phyloP scores from a whole-genome alignment of 2,888 invertebrate genomes.

The Sialis fuliginosa region DNA sequence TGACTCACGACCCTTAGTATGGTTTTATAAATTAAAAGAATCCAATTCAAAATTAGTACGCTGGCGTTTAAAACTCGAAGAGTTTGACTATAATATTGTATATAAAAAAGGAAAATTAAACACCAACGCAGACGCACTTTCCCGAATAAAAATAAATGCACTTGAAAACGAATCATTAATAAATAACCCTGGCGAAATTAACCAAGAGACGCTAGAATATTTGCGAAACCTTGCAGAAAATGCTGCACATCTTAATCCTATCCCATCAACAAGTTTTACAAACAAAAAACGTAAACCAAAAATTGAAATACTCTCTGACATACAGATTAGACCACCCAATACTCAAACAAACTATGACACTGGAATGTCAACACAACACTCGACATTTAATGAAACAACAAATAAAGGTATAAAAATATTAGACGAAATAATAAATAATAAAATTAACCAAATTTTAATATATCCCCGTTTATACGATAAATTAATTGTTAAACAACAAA shows the following conservation, averaged over 20 bases:
- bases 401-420: too few relatives aligned
- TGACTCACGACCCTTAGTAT: neutral
- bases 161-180: neutral
- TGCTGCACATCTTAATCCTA: too few relatives aligned
- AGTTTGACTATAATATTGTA: neutral
- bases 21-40: neutral
- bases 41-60: constrained; percentile 4
- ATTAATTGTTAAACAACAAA: neutral
- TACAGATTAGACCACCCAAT: too few relatives aligned
- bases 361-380: too few relatives aligned
- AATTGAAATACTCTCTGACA: too few relatives aligned
- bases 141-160: neutral
- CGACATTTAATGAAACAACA: too few relatives aligned
- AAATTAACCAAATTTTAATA: neutral
- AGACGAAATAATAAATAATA: neutral
- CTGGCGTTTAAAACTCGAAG: neutral
- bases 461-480: neutral
- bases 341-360: too few relatives aligned
- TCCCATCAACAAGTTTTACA: too few relatives aligned
- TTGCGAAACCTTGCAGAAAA: too few relatives aligned
- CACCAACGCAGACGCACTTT: neutral
- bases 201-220: neutral
- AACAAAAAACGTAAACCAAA: too few relatives aligned
- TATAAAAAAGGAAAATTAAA: neutral
- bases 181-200: neutral